Evolutionary conservation across 1,140 invertebrate genomes (phyloP), one percentile per base, ranked within the genome.

Genomic region (Pemphigus obesinymphae): DNA sequence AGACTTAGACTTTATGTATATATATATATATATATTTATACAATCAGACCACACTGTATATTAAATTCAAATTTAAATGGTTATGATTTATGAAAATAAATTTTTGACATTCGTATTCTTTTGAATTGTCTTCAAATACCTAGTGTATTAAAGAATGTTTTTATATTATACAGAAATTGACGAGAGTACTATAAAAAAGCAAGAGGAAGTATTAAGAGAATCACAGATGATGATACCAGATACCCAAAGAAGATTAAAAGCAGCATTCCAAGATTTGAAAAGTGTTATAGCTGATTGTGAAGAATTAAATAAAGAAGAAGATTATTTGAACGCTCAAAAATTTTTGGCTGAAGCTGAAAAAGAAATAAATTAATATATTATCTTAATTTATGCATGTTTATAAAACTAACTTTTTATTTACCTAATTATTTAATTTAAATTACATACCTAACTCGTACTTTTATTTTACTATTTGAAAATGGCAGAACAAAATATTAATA

Each of bases 171-270:
- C 88, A 87, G 93, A 91, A 2, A 92, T 92, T 86, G 95, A 97
- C 88, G 93, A 93, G 85, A 92, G 95, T 88, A 91, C 93, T 37
- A 90, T 97, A 66, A 91, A 90, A 81, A 96, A 97, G 86, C 95
- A 97, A 87, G 92, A 95, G 85, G 94, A 96, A 87, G 94, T 96
- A 3, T 88, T 96, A 43, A 92, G 94, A 85, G 95, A 97, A 86
- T 92, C 91, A 31, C 87, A 93, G 82, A 95, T 95, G 93, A 97
- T 97, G 94, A 89, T 96, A 61, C 94, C 94, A 1, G 94, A 96
- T 85, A 94, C 93, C 85, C 92, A 94, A 85, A 90, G 94, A 83
- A 92, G 94, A 85, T 88, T 96, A 68, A 87, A 89, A 23, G 92
- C 91, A 86, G 94, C 95, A 48, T 92, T 89, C 84, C 90, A 92